Conservation (phyloP, 2,888 invertebrate genomes). For the Macropis europaea region DNA sequence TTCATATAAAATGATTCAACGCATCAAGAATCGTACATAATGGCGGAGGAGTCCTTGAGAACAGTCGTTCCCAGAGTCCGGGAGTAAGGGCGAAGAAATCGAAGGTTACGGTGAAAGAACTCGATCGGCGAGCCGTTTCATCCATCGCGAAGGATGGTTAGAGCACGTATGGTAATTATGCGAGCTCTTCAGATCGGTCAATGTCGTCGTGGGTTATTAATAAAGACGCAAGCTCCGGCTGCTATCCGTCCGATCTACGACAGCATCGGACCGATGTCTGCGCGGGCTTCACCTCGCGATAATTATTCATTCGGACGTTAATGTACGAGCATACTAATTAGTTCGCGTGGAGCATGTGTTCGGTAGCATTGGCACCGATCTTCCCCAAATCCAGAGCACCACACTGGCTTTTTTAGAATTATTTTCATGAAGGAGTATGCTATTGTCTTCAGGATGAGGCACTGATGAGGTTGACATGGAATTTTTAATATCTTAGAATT, state of each 20-base stretch:
- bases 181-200: slow-evolving; percentile 73
- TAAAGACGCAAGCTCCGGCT: slow-evolving; percentile 72
- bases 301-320: slow-evolving; percentile 75
- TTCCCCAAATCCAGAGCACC: neutral
- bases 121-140: slow-evolving; percentile 6
- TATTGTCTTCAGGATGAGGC: neutral
- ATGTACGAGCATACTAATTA: slow-evolving; percentile 74
- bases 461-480: neutral
- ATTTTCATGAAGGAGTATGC: neutral
- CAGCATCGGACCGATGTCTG: slow-evolving; percentile 67
- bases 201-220: slow-evolving; percentile 76
- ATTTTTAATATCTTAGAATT: too few relatives aligned
- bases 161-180: slow-evolving; percentile 70
- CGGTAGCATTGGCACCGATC: slow-evolving; percentile 47
- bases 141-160: slow-evolving; percentile 25
- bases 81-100: neutral
- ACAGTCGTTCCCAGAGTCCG: too few relatives aligned
- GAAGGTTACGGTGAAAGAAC: neutral
- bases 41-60: too few relatives aligned
- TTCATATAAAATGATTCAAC: too few relatives aligned
- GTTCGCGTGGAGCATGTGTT: slow-evolving; percentile 37
- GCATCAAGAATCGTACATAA: too few relatives aligned
- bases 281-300: slow-evolving; percentile 56
- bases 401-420: slow-evolving; percentile 10
- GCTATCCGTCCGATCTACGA: slow-evolving; percentile 72